Evolutionary conservation across 2,113 vertebrate species (phyloP).

Genomic region (Morone saxatilis): DNA sequence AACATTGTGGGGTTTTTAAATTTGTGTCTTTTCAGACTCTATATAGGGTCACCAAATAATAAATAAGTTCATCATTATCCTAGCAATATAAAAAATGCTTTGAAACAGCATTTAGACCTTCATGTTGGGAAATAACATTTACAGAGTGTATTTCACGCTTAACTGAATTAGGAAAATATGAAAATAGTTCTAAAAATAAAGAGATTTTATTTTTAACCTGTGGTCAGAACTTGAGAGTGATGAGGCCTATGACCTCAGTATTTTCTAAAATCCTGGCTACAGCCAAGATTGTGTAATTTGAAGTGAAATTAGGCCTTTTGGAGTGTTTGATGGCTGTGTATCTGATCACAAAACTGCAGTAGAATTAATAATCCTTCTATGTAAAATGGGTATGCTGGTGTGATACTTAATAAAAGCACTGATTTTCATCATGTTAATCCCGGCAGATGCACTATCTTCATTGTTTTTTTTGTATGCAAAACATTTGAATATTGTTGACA

Average conservation of each 20-base stretch:
- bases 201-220: not conserved
- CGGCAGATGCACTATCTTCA: constrained; percentile 34
- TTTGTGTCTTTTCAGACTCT: no score
- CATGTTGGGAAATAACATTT: not conserved
- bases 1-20: no score
- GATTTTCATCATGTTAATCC: constrained; percentile 15
- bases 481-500: constrained; percentile 11
- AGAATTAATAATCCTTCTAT: not conserved
- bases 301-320: not conserved
- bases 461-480: constrained; percentile 22
- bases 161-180: not conserved
- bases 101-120: not conserved
- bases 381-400: not conserved
- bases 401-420: constrained; percentile 42
- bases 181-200: not conserved
- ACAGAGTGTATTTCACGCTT: no score
- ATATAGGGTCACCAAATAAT: not conserved
- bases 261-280: not conserved
- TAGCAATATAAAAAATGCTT: not conserved
- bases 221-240: not conserved
- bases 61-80: not conserved
- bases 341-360: not conserved
- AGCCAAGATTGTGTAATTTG: not conserved
- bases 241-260: not conserved
- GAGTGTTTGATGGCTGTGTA: not conserved